Base-by-base conservation (phyloP, 1,140 invertebrate genomes). In the Bradynema listronoti region DNA sequence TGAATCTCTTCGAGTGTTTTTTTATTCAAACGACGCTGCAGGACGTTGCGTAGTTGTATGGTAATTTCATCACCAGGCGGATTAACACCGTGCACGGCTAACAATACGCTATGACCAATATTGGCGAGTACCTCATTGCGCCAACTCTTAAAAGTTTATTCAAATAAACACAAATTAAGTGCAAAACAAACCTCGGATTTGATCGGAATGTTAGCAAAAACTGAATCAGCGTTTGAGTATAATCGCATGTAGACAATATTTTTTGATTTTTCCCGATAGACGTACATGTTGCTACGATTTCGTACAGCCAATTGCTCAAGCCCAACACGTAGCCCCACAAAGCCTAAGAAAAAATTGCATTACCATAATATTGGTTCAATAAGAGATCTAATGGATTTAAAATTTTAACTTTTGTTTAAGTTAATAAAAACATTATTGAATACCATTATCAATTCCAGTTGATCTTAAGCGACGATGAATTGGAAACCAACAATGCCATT, bases 271-370 rank as follows among this genome's bases (percentile, higher is more conserved):
- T 65, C 68, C 9, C 61, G n/a, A 30, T 54, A 72, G 14, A 65
- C 68, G 42, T 72, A 65, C 68, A 72, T 22, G 19, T 65, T 65
- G 63, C 32, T 22, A 16, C 65, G 53, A 29, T 72, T 67, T n/a
- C 46, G 33, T 5, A 72, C 50, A 30, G 63, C 63, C 29, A 67
- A 50, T 14, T 30, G 25, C 34, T 71, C 65, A 25, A 67, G 50
- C 19, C 63, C 65, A 6, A 61, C 24, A 22, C 45, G 33, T 14
- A 67, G 27, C 6, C 68, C 57, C 25, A 47, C 11, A n/a, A 73
- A 46, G 2, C 65, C 65, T 36, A n/a, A 14, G 27, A 42, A 22
- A 9, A 56, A 59, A 56, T 39, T 11, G 11, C 11, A 11, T 39
- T 39, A 11, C 19, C 19, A 11, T 19, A 39, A 39, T 39, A 39